Percentiles rank a stretch among this genome's conserved stretches.
These are phyloP conservation scores for Ernsta delagoae DNA, from an alignment of 2,888 invertebrate species.

Conservation along the genomic window DNA sequence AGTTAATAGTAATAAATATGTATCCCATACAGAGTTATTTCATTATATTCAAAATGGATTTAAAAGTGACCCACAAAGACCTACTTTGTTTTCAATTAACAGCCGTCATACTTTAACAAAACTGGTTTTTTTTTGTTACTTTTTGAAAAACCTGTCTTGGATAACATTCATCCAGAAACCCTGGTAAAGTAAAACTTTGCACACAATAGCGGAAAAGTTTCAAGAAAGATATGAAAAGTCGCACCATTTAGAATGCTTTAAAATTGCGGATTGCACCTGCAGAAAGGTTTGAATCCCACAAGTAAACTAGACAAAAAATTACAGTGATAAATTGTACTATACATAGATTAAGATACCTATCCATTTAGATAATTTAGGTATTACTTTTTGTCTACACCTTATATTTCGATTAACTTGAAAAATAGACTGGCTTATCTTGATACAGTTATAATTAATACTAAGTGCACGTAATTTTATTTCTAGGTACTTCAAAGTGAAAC, in stretches of 20 bases:
- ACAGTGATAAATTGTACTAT: neutral
- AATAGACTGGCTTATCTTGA: too few relatives aligned
- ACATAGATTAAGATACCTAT: neutral
- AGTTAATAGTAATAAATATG: too few relatives aligned
- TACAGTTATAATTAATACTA: too few relatives aligned
- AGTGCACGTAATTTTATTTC: too few relatives aligned
- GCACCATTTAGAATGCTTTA: neutral
- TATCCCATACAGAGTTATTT: too few relatives aligned
- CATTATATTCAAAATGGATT: too few relatives aligned
- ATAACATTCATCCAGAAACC: neutral
- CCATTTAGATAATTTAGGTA: neutral
- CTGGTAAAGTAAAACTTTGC: slow-evolving; percentile 4
- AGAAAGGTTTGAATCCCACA: neutral
- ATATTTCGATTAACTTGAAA: too few relatives aligned
- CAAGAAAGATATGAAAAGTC: neutral
- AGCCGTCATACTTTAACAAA: too few relatives aligned
- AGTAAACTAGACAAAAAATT: slow-evolving; percentile 2
- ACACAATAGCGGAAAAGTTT: slow-evolving; percentile 9
- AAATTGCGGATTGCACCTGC: slow-evolving; percentile 1
- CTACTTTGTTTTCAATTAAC: too few relatives aligned
- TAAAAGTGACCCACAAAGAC: too few relatives aligned
- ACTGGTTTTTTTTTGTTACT: neutral
- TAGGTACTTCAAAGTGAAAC: neutral
- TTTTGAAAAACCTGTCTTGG: neutral
- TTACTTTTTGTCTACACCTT: too few relatives aligned